Base-by-base conservation (phyloP, 2,113 vertebrate species). In the Excalfactoria chinensis region DNA sequence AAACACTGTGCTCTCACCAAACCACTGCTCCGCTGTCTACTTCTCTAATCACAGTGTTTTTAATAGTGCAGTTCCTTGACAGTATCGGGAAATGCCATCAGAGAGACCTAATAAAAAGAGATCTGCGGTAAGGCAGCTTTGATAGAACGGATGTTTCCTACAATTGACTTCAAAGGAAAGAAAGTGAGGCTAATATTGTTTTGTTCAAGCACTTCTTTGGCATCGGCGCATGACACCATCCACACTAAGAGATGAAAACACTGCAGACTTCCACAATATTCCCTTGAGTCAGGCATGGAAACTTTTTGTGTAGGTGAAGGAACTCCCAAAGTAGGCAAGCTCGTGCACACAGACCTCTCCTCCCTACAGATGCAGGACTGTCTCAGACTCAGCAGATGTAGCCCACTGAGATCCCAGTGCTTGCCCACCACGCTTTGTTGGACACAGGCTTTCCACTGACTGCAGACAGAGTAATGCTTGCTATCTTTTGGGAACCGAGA, bases 1-100 rank as follows among this genome's bases (percentile, higher is more conserved):
- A 93, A 80, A 91, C 35, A 68, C 2, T 30, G 53, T 40, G 44
- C 86, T 93, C 77, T 78, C 82, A 91, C 78, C 69, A 91, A 94
- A 84, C 68, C 89, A 89, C 89, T 71, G 78, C 82, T 73, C 6
- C 77, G 87, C 85, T 80, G 64, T 49, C 91, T 94, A 3, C 53
- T 40, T 20, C 60, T 77, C 64, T 92, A 60, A 85, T 92, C 79
- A 77, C 74, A 51, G 44, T 44, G 75, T 3, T 91, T 91, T 88
- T 59, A 93, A 78, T 37, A 72, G 72, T 88, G 56, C 81, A 5
- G 28, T 91, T 96, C 91, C 89, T 93, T 91, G 91, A 91, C 84
- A 95, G 87, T 92, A 93, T 88, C 35, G 7, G 86, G 78, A 93
- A 95, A 94, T 89, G 69, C 72, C 91, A 87, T 85, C 84, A 77